These are phyloP conservation scores for Poecile montanus DNA, from an alignment of 2,797 vertebrate species.

Conservation along the genomic window DNA sequence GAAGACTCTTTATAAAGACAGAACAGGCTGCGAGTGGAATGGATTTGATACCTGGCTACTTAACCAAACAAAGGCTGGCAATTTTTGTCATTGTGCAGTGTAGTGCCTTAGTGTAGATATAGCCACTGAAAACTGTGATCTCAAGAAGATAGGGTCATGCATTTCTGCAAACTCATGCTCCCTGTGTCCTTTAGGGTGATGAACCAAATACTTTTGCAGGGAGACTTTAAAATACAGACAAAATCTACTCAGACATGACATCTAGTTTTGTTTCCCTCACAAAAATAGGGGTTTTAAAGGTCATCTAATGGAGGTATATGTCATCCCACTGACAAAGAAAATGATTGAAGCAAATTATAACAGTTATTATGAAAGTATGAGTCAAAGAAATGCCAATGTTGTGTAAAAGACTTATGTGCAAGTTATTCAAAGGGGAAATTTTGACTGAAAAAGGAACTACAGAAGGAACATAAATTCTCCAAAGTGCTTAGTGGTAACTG, in stretches of 20 bases:
- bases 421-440: conserved; percentile 22
- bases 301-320: background rate
- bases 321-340: background rate
- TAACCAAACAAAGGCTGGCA: background rate
- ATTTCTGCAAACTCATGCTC: rapidly evolving
- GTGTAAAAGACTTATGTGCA: background rate
- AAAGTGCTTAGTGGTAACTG: background rate
- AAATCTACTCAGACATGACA: background rate
- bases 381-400: background rate
- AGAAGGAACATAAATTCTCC: background rate
- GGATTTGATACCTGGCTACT: background rate
- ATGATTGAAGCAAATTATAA: conserved; percentile 4
- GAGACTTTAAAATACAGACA: background rate
- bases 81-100: background rate
- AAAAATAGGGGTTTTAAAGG: background rate
- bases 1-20: background rate
- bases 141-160: background rate
- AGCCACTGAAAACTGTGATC: background rate
- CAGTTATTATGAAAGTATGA: background rate
- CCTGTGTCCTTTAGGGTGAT: background rate
- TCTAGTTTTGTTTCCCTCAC: background rate
- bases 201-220: background rate
- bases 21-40: background rate
- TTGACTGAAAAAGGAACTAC: background rate
- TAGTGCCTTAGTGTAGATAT: background rate